These are phyloP conservation scores for Coregonus ussuriensis DNA, from an alignment of 2,797 vertebrate genomes.

Conservation along the genomic window DNA sequence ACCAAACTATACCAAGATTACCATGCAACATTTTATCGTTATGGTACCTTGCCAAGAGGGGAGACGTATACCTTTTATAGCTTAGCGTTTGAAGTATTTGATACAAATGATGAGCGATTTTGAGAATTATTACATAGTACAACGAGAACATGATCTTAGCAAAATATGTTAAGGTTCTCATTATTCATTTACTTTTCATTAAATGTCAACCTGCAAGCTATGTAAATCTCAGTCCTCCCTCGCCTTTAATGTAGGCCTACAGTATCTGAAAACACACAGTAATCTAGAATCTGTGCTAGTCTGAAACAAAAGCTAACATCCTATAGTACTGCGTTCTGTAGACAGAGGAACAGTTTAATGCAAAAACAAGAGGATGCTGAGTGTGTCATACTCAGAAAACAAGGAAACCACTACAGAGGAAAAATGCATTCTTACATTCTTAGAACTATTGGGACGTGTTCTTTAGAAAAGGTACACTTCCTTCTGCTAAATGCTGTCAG, in stretches of 20 bases:
- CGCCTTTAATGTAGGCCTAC: background rate
- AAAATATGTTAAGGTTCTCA: background rate
- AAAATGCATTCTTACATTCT: constrained; percentile 10
- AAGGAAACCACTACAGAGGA: constrained; percentile 8
- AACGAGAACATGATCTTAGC: background rate
- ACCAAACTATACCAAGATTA: constrained; percentile 21
- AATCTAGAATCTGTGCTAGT: no score
- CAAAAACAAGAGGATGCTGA: constrained; percentile 18
- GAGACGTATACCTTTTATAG: background rate
- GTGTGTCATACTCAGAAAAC: constrained; percentile 25
- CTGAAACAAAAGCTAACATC: no score
- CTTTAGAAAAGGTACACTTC: constrained; percentile 43
- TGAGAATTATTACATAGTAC: background rate
- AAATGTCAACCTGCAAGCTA: background rate
- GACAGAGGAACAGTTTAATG: constrained; percentile 9
- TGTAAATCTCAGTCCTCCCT: background rate
- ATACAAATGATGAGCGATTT: constrained; percentile 26
- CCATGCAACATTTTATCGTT: constrained; percentile 12
- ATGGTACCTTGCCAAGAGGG: constrained; percentile 21
- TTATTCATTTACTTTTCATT: background rate
- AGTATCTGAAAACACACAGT: no score
- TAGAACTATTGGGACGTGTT: constrained; percentile 23
- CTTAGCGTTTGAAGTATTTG: constrained; percentile 9
- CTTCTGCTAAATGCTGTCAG: constrained; percentile 45
- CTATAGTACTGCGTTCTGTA: no score